Conservation (phyloP, 2,888 invertebrate species). For the Dryocosmus kuriphilus region DNA sequence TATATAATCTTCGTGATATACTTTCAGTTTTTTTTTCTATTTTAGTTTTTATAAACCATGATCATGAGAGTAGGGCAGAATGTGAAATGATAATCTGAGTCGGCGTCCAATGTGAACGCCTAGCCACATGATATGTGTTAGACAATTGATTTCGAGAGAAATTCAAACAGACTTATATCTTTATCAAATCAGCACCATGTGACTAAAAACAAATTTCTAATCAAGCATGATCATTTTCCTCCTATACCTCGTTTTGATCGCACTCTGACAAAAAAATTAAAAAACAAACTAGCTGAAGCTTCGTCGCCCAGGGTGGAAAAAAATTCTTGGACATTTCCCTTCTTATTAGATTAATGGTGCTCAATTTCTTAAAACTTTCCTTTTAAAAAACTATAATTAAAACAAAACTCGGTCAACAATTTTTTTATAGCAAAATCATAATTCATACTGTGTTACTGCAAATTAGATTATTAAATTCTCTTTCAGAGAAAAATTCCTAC, state of each 20-base stretch:
- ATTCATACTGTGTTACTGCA: too few species aligned
- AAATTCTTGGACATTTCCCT: not conserved
- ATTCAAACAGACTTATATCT: slow-evolving; percentile 62
- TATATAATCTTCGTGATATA: slow-evolving; percentile 59
- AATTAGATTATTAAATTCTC: too few species aligned
- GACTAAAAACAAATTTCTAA: slow-evolving; percentile 48
- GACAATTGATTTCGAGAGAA: slow-evolving; percentile 58
- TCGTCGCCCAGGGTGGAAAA: not conserved
- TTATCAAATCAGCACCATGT: slow-evolving; percentile 61
- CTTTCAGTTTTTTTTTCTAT: slow-evolving; percentile 44
- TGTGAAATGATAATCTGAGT: slow-evolving; percentile 55
- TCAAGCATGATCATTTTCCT: slow-evolving; percentile 56
- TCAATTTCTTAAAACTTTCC: too few species aligned
- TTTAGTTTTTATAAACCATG: slow-evolving; percentile 58
- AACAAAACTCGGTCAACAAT: too few species aligned
- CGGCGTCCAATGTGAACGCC: slow-evolving; percentile 52
- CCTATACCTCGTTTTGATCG: slow-evolving; percentile 48
- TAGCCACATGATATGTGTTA: slow-evolving; percentile 58
- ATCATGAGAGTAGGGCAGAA: slow-evolving; percentile 57
- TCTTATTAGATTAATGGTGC: too few species aligned
- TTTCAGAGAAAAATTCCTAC: too few species aligned
- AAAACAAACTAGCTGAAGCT: not conserved
- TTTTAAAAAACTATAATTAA: too few species aligned
- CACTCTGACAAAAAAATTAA: slow-evolving; percentile 49
- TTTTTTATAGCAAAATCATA: too few species aligned